A percentile compares a stretch with the other conserved stretches of the same genome.
phyloP scores from a whole-genome alignment of 2,888 invertebrate genomes.

The Cheilosia vulpina region DNA sequence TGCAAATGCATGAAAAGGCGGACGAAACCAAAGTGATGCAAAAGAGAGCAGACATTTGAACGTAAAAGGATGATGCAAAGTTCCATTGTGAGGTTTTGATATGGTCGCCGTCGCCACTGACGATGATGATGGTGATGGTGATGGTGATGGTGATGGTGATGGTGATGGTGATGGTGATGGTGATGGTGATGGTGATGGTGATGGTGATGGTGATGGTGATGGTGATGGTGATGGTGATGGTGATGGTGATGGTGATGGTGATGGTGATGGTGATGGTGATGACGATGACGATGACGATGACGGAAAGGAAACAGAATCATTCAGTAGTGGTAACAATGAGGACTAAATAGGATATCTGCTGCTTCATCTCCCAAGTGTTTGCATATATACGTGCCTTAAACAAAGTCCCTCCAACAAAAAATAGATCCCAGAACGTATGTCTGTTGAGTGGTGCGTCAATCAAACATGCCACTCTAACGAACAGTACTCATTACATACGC shows the following conservation, averaged over 20 bases:
- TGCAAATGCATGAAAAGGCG: constrained; percentile 28
- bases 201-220: not conserved
- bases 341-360: not conserved
- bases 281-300: not conserved
- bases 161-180: too few relatives aligned
- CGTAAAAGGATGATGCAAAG: constrained; percentile 29
- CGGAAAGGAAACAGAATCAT: not conserved
- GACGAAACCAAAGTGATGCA: constrained; percentile 17
- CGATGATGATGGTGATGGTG: too few relatives aligned
- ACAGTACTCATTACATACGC: not conserved
- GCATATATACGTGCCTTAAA: not conserved
- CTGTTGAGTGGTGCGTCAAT: not conserved
- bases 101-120: too few relatives aligned
- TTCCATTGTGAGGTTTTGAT: not conserved
- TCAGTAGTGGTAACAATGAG: not conserved
- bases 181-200: too few relatives aligned
- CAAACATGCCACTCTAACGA: not conserved
- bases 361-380: not conserved
- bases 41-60: constrained; percentile 30
- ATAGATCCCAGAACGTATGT: too few relatives aligned
- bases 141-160: too few relatives aligned
- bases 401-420: too few relatives aligned
- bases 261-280: too few relatives aligned
- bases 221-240: too few relatives aligned
- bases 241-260: too few relatives aligned